Conservation (phyloP, 1,140 invertebrate genomes). For the Steinernema khuongi region DNA sequence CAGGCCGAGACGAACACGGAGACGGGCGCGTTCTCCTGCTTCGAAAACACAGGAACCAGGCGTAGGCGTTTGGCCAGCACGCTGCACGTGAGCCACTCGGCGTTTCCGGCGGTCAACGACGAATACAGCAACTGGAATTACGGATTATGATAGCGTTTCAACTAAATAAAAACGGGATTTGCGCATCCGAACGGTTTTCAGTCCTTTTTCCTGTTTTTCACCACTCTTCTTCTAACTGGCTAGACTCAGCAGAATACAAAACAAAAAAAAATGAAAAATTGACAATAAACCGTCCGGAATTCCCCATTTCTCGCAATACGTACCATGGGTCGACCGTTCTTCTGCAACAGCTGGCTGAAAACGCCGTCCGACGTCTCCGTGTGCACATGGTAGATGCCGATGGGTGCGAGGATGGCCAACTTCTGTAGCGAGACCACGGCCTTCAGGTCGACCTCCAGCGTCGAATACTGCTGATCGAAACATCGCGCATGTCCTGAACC, state of each 20-base stretch:
- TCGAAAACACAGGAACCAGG: conserved; percentile 39
- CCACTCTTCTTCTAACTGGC: too few relatives aligned
- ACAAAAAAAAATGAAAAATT: too few relatives aligned
- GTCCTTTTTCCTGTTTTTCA: too few relatives aligned
- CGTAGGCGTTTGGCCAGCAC: conserved; percentile 31
- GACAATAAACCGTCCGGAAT: too few relatives aligned
- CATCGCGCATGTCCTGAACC: background rate
- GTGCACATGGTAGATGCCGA: conserved; percentile 1
- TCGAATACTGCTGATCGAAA: conserved; percentile 2
- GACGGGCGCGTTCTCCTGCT: conserved; percentile 16
- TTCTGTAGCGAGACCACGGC: background rate
- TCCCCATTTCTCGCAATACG: background rate
- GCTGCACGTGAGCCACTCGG: conserved; percentile 44
- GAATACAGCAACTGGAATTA: conserved; percentile 40
- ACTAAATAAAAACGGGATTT: too few relatives aligned
- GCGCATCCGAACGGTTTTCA: too few relatives aligned
- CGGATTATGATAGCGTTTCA: too few relatives aligned
- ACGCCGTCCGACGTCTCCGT: conserved; percentile 9
- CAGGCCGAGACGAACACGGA: conserved; percentile 44
- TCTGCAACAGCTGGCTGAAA: conserved; percentile 13
- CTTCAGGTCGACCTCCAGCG: background rate
- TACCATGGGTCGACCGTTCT: background rate
- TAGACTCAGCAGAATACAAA: too few relatives aligned
- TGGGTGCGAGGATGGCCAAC: background rate
- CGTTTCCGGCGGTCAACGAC: conserved; percentile 39